Conservation (phyloP, 2,113 vertebrate genomes). For the Caretta caretta region DNA sequence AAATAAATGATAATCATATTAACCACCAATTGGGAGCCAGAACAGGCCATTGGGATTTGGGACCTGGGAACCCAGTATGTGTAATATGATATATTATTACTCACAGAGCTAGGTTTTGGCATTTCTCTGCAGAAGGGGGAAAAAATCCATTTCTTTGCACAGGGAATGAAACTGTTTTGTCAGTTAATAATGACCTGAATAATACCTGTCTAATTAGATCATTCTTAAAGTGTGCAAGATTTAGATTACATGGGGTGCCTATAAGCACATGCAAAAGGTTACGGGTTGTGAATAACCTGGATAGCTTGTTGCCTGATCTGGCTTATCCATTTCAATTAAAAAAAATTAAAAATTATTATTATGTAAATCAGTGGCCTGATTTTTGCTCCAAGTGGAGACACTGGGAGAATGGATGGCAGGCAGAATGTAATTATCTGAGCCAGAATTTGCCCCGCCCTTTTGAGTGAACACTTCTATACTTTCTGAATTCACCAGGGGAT, state of each 20-base stretch:
- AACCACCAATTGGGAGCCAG: neutral
- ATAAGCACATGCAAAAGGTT: neutral
- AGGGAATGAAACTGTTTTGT: slow-evolving; percentile 17
- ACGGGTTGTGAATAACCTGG: neutral
- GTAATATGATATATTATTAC: slow-evolving; percentile 22
- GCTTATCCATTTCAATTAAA: slow-evolving; percentile 13
- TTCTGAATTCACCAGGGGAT: neutral
- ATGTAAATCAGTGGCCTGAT: neutral
- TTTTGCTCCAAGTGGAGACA: slow-evolving; percentile 16
- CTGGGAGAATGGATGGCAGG: slow-evolving; percentile 6
- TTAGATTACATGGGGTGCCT: neutral
- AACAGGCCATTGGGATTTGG: neutral
- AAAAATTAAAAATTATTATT: slow-evolving; percentile 13
- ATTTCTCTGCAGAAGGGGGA: neutral
- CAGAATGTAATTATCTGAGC: slow-evolving; percentile 41
- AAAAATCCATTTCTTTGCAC: neutral
- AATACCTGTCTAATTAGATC: neutral
- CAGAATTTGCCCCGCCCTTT: slow-evolving; percentile 13
- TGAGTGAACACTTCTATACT: neutral
- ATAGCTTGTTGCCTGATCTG: neutral
- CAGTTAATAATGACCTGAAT: neutral
- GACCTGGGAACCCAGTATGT: slow-evolving; percentile 6
- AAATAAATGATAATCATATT: slow-evolving; percentile 51
- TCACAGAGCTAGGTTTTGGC: neutral
- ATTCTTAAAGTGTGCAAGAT: neutral